These are phyloP conservation scores for Emydocephalus ijimae DNA, from an alignment of 2,113 vertebrate species.

Conservation along the genomic window DNA sequence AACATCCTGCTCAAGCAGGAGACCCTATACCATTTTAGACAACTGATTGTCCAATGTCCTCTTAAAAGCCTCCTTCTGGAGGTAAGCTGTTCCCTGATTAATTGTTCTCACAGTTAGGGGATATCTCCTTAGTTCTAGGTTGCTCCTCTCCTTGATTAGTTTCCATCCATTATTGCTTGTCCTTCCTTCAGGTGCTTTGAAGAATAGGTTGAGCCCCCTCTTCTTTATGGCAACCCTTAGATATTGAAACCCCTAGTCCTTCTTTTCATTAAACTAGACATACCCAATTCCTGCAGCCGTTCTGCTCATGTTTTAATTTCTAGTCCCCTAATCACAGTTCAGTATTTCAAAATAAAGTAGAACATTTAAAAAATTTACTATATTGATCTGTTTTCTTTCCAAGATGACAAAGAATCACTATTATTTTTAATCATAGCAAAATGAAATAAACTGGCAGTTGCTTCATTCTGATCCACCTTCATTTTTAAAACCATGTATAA, in stretches of 20 bases:
- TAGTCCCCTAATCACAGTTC: background rate
- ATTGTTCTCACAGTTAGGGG: background rate
- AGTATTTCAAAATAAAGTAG: background rate
- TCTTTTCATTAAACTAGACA: background rate
- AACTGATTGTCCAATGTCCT: background rate
- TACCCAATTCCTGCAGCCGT: background rate
- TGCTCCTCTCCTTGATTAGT: background rate
- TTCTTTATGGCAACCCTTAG: background rate
- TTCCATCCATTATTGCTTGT: background rate
- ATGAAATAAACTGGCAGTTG: background rate
- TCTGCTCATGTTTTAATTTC: background rate
- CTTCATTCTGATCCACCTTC: background rate
- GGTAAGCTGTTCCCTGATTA: background rate
- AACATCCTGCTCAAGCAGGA: background rate
- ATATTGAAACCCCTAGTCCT: background rate
- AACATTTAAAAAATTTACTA: background rate
- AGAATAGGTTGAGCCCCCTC: background rate
- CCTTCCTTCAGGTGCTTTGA: background rate
- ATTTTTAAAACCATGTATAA: background rate
- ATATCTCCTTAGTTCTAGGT: too few species aligned
- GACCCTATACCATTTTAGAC: background rate
- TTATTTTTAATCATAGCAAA: background rate
- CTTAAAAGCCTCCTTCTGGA: background rate
- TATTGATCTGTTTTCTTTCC: background rate
- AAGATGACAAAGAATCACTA: background rate